A percentile compares a stretch with the other conserved stretches of the same genome.
Evolutionary conservation across 1,140 invertebrate genomes (phyloP).

Genomic region (Achroia grisella): DNA sequence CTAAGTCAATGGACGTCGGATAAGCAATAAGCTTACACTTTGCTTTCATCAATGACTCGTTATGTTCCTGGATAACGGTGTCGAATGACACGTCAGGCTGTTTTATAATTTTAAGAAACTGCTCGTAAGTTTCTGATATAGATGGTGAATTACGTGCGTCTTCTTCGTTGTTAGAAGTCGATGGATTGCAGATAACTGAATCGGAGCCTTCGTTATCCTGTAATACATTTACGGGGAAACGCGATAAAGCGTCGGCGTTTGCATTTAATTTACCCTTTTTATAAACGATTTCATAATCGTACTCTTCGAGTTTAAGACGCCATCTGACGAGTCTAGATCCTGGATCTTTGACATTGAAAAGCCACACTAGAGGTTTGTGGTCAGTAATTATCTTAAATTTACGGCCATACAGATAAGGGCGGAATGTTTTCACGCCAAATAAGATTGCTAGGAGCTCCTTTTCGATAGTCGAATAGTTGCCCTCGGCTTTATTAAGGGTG

Average conservation of each 20-base stretch:
- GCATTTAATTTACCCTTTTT: slow-evolving; percentile 23
- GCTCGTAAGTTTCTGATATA: background rate
- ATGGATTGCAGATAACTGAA: too few species aligned
- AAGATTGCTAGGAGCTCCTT: slow-evolving; percentile 33
- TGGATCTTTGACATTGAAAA: slow-evolving; percentile 57
- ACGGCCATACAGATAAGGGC: slow-evolving; percentile 62
- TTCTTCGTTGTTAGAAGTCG: too few species aligned
- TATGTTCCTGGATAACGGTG: slow-evolving; percentile 3
- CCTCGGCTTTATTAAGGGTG: slow-evolving; percentile 19
- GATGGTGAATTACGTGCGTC: too few species aligned
- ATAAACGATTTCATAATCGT: slow-evolving; percentile 39
- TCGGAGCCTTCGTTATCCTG: too few species aligned
- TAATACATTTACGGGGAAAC: slow-evolving; percentile 11
- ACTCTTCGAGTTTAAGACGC: slow-evolving; percentile 38
- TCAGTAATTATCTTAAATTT: slow-evolving; percentile 71
- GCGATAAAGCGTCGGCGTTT: slow-evolving; percentile 35
- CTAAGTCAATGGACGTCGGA: slow-evolving; percentile 1
- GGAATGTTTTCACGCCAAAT: slow-evolving; percentile 61
- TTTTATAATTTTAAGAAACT: background rate
- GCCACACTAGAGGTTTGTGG: slow-evolving; percentile 64
- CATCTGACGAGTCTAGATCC: slow-evolving; percentile 27
- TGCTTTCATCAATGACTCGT: background rate
- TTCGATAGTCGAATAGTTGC: slow-evolving; percentile 18
- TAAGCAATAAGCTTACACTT: background rate
- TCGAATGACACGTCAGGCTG: background rate